Conservation (phyloP, 1,140 invertebrate species). For the Conus betulinus region DNA sequence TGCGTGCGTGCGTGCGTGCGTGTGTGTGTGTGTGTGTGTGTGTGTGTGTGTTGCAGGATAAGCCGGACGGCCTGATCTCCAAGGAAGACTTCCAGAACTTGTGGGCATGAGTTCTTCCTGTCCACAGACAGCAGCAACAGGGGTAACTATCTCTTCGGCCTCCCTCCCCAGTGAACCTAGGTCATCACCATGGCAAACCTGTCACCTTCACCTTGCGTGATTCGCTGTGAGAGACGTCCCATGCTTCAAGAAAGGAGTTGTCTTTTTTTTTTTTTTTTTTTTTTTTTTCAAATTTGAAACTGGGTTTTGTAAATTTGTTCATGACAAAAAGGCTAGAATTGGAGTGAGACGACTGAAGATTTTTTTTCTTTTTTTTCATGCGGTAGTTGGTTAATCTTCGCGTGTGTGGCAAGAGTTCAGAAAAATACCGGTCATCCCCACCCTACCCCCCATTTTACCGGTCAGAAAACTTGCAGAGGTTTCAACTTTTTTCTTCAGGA, state of each 20-base stretch:
- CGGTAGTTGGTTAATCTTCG: too few species aligned
- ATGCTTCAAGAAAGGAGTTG: slow-evolving; percentile 4
- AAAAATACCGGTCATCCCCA: too few species aligned
- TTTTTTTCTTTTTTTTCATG: too few species aligned
- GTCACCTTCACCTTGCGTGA: slow-evolving; percentile 21
- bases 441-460: too few species aligned
- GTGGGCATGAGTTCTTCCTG: slow-evolving; percentile 61
- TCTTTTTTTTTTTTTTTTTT: neutral
- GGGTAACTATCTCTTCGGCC: slow-evolving; percentile 61
- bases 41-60: slow-evolving; percentile 12
- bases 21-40: too few species aligned
- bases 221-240: slow-evolving; percentile 16
- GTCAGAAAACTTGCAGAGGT: too few species aligned
- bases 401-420: too few species aligned
- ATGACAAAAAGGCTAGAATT: too few species aligned
- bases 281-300: neutral
- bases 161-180: slow-evolving; percentile 32
- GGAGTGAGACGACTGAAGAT: too few species aligned
- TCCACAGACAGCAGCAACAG: slow-evolving; percentile 48
- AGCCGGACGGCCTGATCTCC: slow-evolving; percentile 46
- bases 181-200: slow-evolving; percentile 7
- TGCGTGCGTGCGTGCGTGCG: too few species aligned
- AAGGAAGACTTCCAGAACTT: slow-evolving; percentile 51
- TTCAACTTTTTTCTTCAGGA: too few species aligned
- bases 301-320: neutral